Percentiles rank a stretch among this genome's conserved stretches.
Conservation (phyloP, 2,888 invertebrate species). For the Gymnocheta viridis region DNA sequence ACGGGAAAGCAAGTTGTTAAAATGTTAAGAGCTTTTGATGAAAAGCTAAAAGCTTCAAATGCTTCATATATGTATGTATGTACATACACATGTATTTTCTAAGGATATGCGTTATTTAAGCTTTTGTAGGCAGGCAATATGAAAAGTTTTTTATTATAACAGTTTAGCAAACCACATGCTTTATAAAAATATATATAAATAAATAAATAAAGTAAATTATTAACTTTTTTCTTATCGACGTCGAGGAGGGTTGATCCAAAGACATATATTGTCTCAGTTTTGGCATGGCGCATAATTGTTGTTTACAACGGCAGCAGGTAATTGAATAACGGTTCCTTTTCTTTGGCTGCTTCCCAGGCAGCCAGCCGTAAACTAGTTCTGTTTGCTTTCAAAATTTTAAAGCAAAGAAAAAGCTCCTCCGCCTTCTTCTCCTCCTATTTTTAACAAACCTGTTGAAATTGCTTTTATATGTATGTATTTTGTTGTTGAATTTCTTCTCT, state of each 20-base stretch:
- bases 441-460: conserved; percentile 27
- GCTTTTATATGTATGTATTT: conserved; percentile 8
- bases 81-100: not conserved
- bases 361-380: conserved; percentile 13
- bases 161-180: conserved; percentile 11
- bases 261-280: conserved; percentile 92
- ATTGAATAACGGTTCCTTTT: not conserved
- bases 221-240: conserved; percentile 82
- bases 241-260: conserved; percentile 81
- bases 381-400: not conserved
- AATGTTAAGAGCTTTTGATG: not conserved
- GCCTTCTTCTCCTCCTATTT: not conserved
- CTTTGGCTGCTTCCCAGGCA: conserved; percentile 3
- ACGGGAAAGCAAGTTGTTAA: no score
- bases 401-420: conserved; percentile 2
- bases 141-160: not conserved
- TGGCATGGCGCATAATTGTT: conserved; percentile 86
- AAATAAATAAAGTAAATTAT: conserved; percentile 62
- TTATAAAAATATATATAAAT: not conserved
- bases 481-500: not conserved
- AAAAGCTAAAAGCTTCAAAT: not conserved
- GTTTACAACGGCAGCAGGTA: conserved; percentile 54
- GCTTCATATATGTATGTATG: no score
- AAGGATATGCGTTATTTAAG: no score
- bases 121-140: no score